These are phyloP conservation scores for Chromis chromis DNA, from an alignment of 2,797 vertebrate genomes.

Conservation along the genomic window DNA sequence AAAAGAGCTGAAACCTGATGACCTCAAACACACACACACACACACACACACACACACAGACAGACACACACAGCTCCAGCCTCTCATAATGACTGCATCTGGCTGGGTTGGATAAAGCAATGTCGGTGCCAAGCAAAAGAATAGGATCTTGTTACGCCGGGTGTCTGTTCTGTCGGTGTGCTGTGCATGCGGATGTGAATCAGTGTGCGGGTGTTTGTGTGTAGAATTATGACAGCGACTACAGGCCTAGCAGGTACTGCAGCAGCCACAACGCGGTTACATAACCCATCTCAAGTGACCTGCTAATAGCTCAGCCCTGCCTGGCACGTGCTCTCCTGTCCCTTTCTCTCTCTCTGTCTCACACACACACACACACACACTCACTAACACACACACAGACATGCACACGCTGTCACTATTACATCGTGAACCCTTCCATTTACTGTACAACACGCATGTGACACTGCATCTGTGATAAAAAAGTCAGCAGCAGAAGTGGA, in stretches of 20 bases:
- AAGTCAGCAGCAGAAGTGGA: constrained; percentile 22
- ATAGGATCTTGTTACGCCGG: constrained; percentile 60
- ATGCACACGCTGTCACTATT: constrained; percentile 43
- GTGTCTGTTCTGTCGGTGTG: constrained; percentile 51
- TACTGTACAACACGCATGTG: constrained; percentile 70
- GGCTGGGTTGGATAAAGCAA: constrained; percentile 44
- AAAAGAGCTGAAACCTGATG: constrained; percentile 56
- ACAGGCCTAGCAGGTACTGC: constrained; percentile 80
- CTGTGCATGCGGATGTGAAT: constrained; percentile 60
- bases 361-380: neutral
- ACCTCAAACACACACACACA: constrained; percentile 38
- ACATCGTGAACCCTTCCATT: constrained; percentile 66
- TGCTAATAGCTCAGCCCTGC: constrained; percentile 85
- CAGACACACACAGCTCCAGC: constrained; percentile 10
- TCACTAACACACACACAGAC: constrained; percentile 10
- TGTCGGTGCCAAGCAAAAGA: constrained; percentile 51
- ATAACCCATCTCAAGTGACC: constrained; percentile 86
- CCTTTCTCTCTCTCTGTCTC: constrained; percentile 40
- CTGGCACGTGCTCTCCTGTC: constrained; percentile 81
- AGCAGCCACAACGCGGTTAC: constrained; percentile 84
- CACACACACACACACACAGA: neutral
- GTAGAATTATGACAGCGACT: constrained; percentile 71
- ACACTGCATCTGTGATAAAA: constrained; percentile 49
- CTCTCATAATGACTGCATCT: constrained; percentile 55
- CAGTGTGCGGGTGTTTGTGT: constrained; percentile 70